Evolutionary conservation across 2,888 invertebrate species (phyloP), one percentile per base, ranked within the genome.

Genomic region (Scaptomyza polygonia): DNA sequence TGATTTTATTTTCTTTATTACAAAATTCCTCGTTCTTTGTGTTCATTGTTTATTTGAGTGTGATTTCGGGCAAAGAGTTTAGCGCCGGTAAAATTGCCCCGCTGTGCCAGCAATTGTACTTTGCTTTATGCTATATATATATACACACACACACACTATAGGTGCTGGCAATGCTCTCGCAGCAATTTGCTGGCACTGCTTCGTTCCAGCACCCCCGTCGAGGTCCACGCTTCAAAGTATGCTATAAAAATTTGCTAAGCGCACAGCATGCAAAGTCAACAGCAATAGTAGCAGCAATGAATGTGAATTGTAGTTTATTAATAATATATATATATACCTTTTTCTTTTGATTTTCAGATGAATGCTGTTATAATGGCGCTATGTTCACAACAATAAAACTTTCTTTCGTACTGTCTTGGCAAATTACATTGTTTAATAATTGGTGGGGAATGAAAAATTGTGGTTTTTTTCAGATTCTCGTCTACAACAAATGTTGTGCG

Each of bases 21-120:
- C 85, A 54, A 83, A 63, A 84, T 81, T 80, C 68, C 78, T 80
- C 47, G 68, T 61, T 57, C 71, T 84, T 81, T 72, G 64, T 77
- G 78, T 67, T 72, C 79, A 65, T 81, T 75, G 83, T 81, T 86
- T 86, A 82, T 86, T 85, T 67, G 80, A 25, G 40, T 25, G 25
- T 25, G 25, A 25, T 25, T 25, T 25, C 4, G 25, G 25, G 25
- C 5, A 5, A 25, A 25, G 53, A 65, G 58, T 65, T 70, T 66
- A 65, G 72, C 72, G 47, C 58, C 66, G 64, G 64, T 40, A 43
- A 67, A 61, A 54, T 53, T 57, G 57, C 71, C 85, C 79, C 71
- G 74, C 67, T 45, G 85, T 40, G 81, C 47, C 45, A 45, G 39
- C 59, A 56, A 58, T 71, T 67, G 54, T 54, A 68, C 56, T 55